Conservation (phyloP, 2,113 vertebrate species). For the Muntiacus reevesi region DNA sequence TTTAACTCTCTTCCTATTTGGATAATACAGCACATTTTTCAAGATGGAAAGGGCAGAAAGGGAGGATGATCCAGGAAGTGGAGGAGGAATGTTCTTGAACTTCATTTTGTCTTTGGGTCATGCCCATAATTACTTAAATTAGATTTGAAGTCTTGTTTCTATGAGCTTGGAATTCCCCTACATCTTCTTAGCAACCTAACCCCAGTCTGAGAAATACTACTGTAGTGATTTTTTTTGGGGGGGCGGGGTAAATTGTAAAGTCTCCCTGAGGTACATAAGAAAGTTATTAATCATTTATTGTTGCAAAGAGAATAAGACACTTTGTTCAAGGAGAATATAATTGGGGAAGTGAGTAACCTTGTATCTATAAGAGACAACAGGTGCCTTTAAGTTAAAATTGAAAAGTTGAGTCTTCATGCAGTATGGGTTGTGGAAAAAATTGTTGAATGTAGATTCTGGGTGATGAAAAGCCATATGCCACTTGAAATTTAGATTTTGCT, state of each 20-base stretch:
- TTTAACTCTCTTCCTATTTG: not conserved
- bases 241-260: not conserved
- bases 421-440: not conserved
- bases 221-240: not conserved
- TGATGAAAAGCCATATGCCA: not conserved
- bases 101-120: conserved; percentile 27
- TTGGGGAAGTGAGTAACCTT: not conserved
- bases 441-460: not conserved
- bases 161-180: not conserved
- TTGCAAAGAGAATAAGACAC: not conserved
- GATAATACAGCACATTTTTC: not conserved
- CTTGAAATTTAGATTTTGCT: not conserved
- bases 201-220: not conserved
- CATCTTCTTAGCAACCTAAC: not conserved
- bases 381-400: not conserved
- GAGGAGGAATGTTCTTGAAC: not conserved
- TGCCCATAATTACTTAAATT: conserved; percentile 24
- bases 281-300: not conserved
- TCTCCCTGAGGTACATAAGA: not conserved
- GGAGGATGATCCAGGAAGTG: not conserved
- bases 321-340: not conserved
- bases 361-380: not conserved
- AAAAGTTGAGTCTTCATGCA: not conserved
- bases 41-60: not conserved
- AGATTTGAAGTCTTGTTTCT: not conserved